Conservation (phyloP, 2,113 vertebrate species). For the Zosterops borbonicus region DNA sequence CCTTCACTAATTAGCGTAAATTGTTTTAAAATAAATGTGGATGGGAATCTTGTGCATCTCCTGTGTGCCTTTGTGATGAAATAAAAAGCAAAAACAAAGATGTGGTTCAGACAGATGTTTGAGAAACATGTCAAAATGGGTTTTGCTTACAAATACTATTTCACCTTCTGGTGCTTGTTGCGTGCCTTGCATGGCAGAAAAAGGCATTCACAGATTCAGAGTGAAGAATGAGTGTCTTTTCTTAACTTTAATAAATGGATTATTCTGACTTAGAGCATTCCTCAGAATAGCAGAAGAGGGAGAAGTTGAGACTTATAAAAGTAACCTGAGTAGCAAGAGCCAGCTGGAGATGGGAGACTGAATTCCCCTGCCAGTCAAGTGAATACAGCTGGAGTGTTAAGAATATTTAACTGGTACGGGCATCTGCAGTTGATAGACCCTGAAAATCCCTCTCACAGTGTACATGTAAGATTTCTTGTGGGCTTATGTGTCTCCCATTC, state of each 20-base stretch:
- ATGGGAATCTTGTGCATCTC: neutral
- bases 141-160: slow-evolving; percentile 15
- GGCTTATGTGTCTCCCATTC: neutral
- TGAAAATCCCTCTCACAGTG: neutral
- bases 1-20: slow-evolving; percentile 56
- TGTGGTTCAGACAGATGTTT: slow-evolving; percentile 3
- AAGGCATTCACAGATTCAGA: neutral
- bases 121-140: neutral
- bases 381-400: neutral
- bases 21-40: slow-evolving; percentile 48
- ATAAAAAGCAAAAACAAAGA: slow-evolving; percentile 19
- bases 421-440: neutral
- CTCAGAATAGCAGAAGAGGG: neutral
- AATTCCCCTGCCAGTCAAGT: neutral
- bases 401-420: neutral
- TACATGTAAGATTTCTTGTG: neutral
- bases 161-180: slow-evolving; percentile 13
- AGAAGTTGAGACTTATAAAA: neutral
- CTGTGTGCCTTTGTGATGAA: neutral
- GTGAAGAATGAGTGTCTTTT: neutral
- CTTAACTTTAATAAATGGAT: neutral
- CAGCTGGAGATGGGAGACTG: neutral
- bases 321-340: neutral
- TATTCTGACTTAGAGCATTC: neutral
- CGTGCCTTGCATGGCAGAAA: neutral